Conservation (phyloP, 2,888 invertebrate genomes). For the Noctua janthina region DNA sequence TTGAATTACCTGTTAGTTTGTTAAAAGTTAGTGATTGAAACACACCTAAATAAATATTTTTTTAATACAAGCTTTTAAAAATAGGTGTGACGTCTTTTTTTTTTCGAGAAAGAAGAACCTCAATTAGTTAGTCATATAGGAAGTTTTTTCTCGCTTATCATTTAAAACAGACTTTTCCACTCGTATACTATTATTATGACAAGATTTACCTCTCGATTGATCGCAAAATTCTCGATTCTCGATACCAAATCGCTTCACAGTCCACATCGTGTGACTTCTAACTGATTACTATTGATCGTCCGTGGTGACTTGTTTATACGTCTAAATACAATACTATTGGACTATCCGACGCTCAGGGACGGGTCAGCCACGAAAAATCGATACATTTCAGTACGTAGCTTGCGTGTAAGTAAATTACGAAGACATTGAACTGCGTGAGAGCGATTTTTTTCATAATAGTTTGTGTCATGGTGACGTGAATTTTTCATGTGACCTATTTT, state of each 20-base stretch:
- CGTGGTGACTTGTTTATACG: conserved; percentile 76
- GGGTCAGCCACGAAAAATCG: conserved; percentile 76
- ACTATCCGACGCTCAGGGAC: conserved; percentile 75
- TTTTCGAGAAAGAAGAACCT: not conserved
- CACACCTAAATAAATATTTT: too few relatives aligned
- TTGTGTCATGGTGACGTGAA: conserved; percentile 21
- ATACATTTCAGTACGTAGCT: conserved; percentile 63
- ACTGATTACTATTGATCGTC: conserved; percentile 81
- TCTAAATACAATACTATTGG: conserved; percentile 77
- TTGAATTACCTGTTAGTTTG: not conserved
- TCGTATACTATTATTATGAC: not conserved
- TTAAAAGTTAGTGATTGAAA: not conserved
- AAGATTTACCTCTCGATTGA: not conserved
- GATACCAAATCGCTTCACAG: conserved; percentile 29
- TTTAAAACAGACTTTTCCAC: not conserved
- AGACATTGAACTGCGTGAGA: conserved; percentile 57
- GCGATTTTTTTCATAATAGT: conserved; percentile 50
- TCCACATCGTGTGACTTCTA: conserved; percentile 64
- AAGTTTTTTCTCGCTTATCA: not conserved
- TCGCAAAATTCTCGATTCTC: conserved; percentile 22
- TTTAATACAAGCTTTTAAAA: not conserved
- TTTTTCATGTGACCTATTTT: conserved; percentile 36
- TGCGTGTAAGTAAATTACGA: conserved; percentile 66
- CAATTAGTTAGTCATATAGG: not conserved
- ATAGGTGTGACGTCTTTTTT: not conserved